Base-by-base conservation (phyloP, 2,888 invertebrate species). In the Ellobium chinense region DNA sequence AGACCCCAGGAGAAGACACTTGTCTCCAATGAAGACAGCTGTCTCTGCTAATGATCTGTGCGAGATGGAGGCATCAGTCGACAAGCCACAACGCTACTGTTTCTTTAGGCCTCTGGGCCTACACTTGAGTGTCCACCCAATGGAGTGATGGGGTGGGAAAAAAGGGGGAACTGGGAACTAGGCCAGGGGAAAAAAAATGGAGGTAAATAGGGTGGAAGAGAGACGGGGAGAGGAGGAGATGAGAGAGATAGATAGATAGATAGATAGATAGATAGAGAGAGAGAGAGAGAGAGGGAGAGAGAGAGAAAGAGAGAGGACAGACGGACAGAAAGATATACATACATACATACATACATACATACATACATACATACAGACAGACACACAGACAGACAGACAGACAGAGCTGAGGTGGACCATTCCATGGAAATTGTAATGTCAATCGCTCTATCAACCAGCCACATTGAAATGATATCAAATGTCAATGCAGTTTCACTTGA, bases 301-400 rank as follows among this genome's bases (percentile, higher is more conserved):
- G n/a, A 65, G 65, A 46, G 46, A 46, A 46, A 7, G 46, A 46
- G 7, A 46, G 46, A 46, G 46, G n/a, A n/a, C n/a, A n/a, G n/a
- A n/a, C 46, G 46, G 18, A 12, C 46, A 12, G 46, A 46, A 46
- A 46, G 46, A 46, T 18, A 9, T 46, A 18, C 18, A 46, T 46
- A 46, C 18, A 46, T 12, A 46, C 46, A 46, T 46, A 46, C 46
- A 46, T n/a, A n/a, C n/a, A n/a, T n/a, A n/a, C n/a, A n/a, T n/a
- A n/a, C n/a, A n/a, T n/a, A n/a, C n/a, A n/a, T n/a, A n/a, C n/a
- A n/a, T n/a, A 14, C n/a, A 14, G 58, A 58, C n/a, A 14, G 58
- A 58, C n/a, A 58, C n/a, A 58, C n/a, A 58, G 58, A 58, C n/a
- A 58, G 12, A 58, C 24, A 58, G 58, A 58, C n/a, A 58, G n/a